phyloP scores from a whole-genome alignment of 2,888 invertebrate species.

The Dynastes maya region DNA sequence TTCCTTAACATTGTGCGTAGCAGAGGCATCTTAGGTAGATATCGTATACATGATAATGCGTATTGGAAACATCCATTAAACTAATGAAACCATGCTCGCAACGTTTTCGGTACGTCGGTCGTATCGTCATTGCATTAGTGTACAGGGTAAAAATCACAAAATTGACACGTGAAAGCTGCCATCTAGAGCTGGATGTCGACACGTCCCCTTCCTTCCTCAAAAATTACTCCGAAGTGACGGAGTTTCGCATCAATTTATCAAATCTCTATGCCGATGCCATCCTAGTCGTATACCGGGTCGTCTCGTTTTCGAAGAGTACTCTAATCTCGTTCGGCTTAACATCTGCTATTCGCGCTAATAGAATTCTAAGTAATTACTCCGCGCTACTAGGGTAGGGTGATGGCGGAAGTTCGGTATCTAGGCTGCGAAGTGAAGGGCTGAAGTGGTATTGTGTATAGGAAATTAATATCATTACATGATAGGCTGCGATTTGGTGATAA shows the following conservation, averaged over 20 bases:
- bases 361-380: constrained; percentile 54
- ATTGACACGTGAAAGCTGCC: constrained; percentile 34
- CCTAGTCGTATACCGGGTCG: constrained; percentile 15
- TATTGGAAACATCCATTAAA: constrained; percentile 35
- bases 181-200: not conserved
- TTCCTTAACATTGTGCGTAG: too few species aligned
- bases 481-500: too few species aligned
- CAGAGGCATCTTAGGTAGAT: too few species aligned
- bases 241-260: constrained; percentile 41
- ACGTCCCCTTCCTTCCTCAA: constrained; percentile 21
- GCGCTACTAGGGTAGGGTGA: constrained; percentile 49
- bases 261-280: constrained; percentile 27
- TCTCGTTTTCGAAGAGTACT: constrained; percentile 29
- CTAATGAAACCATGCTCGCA: constrained; percentile 31
- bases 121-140: constrained; percentile 30
- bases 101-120: constrained; percentile 13
- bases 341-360: constrained; percentile 56
- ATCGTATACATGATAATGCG: constrained; percentile 8
- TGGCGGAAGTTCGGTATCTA: constrained; percentile 56
- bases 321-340: constrained; percentile 56
- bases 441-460: constrained; percentile 49
- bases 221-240: constrained; percentile 15
- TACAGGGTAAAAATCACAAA: constrained; percentile 31
- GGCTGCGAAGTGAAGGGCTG: constrained; percentile 55
- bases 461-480: constrained; percentile 54